phyloP scores from a whole-genome alignment of 2,888 invertebrate genomes.

The Aphrophora alni region DNA sequence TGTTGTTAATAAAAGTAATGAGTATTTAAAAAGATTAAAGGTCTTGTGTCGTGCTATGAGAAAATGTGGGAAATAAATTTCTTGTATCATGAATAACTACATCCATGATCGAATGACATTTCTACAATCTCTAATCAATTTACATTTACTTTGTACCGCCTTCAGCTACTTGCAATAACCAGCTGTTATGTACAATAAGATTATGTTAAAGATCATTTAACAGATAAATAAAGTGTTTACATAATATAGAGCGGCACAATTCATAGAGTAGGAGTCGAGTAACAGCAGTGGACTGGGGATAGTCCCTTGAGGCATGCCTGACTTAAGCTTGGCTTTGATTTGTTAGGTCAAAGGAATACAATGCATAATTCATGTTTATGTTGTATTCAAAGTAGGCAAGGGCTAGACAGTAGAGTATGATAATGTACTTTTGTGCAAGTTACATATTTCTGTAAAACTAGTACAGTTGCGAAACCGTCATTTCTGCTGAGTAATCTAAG shows the following conservation, averaged over 20 bases:
- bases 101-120: too few species aligned
- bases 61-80: too few species aligned
- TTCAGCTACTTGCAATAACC: background rate
- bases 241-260: too few species aligned
- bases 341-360: background rate
- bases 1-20: too few species aligned
- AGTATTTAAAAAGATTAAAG: too few species aligned
- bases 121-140: too few species aligned
- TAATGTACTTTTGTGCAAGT: too few species aligned
- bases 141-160: background rate
- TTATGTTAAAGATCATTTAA: background rate
- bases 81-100: too few species aligned
- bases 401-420: background rate
- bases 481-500: too few species aligned
- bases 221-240: background rate
- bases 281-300: background rate
- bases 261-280: background rate
- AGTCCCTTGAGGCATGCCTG: background rate
- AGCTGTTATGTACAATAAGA: background rate
- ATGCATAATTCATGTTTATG: background rate
- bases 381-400: background rate
- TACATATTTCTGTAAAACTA: too few species aligned
- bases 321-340: background rate
- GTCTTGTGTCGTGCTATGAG: too few species aligned
- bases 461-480: too few species aligned